Conservation (phyloP, 2,888 invertebrate genomes). For the Conops quadrifasciatus region DNA sequence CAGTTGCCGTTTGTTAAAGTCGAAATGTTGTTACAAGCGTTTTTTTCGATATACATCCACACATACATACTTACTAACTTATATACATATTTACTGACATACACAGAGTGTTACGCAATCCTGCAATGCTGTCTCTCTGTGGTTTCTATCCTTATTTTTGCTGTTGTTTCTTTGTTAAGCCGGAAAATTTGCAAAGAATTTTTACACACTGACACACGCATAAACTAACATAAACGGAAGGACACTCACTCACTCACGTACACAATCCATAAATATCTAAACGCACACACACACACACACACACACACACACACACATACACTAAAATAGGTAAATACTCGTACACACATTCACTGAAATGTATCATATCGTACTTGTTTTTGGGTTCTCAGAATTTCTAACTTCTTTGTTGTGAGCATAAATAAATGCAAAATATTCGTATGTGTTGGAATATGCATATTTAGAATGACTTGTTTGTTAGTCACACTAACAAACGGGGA, state of each 20-base stretch:
- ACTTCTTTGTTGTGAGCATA: conserved; percentile 9
- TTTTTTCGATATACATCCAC: no score
- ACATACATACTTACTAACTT: no score
- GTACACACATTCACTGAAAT: neutral
- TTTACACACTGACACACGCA: neutral
- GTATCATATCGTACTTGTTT: neutral
- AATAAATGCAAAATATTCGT: conserved; percentile 10
- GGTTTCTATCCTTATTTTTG: no score
- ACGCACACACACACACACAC: conserved; percentile 16
- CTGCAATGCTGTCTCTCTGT: no score
- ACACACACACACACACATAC: neutral
- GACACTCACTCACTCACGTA: neutral
- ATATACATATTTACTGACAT: no score
- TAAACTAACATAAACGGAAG: neutral
- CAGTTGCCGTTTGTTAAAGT: no score
- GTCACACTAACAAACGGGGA: no score
- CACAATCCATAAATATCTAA: neutral
- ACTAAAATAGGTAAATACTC: neutral
- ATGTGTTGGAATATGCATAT: no score
- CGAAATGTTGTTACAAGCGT: no score
- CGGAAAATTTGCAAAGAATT: neutral
- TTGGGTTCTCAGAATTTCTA: neutral
- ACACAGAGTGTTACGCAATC: no score
- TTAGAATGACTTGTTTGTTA: no score
- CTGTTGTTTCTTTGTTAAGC: neutral